These are phyloP conservation scores for Uloborus plumipes DNA, from an alignment of 2,888 invertebrate genomes.

Conservation along the genomic window DNA sequence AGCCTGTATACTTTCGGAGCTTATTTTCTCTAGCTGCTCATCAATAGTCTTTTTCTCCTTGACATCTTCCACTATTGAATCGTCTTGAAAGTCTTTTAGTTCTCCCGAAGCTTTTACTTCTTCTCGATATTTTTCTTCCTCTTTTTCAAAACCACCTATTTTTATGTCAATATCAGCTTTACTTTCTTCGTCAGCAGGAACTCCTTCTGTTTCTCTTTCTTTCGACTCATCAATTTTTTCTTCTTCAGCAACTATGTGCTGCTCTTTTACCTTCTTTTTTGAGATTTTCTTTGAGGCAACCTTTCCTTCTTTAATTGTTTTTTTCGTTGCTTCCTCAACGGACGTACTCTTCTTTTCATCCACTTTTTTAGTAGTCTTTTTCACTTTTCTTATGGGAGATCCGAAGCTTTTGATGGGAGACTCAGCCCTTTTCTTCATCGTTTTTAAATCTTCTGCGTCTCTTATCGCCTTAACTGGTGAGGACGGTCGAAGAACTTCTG, in stretches of 20 bases:
- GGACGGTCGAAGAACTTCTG: constrained; percentile 32
- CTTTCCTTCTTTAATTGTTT: constrained; percentile 24
- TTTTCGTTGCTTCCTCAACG: constrained; percentile 13
- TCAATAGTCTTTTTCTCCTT: constrained; percentile 3
- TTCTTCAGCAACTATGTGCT: constrained; percentile 9
- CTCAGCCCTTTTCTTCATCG: constrained; percentile 29
- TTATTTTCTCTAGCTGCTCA: not conserved
- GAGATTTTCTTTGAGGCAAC: constrained; percentile 8
- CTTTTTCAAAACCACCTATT: not conserved
- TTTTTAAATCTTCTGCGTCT: constrained; percentile 29
- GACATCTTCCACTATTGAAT: not conserved
- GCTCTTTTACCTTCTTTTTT: not conserved
- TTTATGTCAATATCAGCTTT: not conserved
- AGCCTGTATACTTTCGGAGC: too few species aligned
- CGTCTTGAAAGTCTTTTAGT: not conserved
- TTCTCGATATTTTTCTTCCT: constrained; percentile 11
- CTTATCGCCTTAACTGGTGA: constrained; percentile 40
- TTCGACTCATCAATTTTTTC: not conserved
- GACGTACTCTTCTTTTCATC: constrained; percentile 39
- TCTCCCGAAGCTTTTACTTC: constrained; percentile 9
- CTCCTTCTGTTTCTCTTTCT: not conserved
- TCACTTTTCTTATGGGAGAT: constrained; percentile 25
- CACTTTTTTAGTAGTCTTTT: constrained; percentile 30
- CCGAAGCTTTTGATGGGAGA: constrained; percentile 21
- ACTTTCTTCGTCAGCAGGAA: not conserved